Evolutionary conservation across 1,140 invertebrate species (phyloP).

Genomic region (Bombus waltoni): DNA sequence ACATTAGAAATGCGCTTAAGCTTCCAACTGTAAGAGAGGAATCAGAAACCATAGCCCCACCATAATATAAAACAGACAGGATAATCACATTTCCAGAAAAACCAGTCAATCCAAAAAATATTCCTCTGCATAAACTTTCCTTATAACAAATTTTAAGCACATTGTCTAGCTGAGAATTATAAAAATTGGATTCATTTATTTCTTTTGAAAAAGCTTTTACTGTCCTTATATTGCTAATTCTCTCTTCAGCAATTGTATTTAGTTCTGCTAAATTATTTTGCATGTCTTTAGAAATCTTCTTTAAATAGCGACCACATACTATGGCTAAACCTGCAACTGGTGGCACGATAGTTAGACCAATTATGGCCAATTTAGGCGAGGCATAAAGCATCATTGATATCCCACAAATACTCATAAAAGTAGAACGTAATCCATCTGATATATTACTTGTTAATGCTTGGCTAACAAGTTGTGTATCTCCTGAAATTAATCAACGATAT

Average conservation of each 20-base stretch:
- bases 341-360: slow-evolving; percentile 94
- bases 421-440: slow-evolving; percentile 94
- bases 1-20: slow-evolving; percentile 95
- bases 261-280: slow-evolving; percentile 92
- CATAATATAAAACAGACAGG: slow-evolving; percentile 96
- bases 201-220: slow-evolving; percentile 97
- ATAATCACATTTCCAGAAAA: slow-evolving; percentile 96
- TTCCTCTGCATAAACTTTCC: slow-evolving; percentile 92
- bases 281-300: slow-evolving; percentile 92
- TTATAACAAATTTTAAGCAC: slow-evolving; percentile 92
- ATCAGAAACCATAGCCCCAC: slow-evolving; percentile 93
- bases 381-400: slow-evolving; percentile 98
- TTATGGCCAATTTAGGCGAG: slow-evolving; percentile 92
- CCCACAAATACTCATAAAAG: slow-evolving; percentile 92
- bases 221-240: slow-evolving; percentile 96
- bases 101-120: slow-evolving; percentile 97
- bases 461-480: slow-evolving; percentile 96
- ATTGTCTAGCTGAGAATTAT: slow-evolving; percentile 87
- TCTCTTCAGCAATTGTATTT: slow-evolving; percentile 95
- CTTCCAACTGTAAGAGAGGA: slow-evolving; percentile 93
- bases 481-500: slow-evolving; percentile 83
- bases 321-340: slow-evolving; percentile 93
- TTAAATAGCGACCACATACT: slow-evolving; percentile 94
- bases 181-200: slow-evolving; percentile 88
- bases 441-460: slow-evolving; percentile 96